Evolutionary conservation across 2,888 invertebrate genomes (phyloP).

Genomic region (Meta bourneti): DNA sequence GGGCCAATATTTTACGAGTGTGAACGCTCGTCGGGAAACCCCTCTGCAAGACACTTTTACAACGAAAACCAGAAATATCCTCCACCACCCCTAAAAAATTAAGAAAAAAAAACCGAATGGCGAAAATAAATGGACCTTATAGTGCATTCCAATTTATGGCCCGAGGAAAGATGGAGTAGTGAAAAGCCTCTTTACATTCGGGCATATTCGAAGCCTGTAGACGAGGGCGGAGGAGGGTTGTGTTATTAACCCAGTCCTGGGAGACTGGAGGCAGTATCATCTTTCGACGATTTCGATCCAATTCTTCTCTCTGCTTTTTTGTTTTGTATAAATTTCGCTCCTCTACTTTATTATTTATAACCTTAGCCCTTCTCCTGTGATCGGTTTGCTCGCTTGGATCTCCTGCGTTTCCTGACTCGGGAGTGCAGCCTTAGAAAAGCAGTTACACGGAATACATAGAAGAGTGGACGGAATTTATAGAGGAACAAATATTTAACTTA

Average conservation of each 20-base stretch:
- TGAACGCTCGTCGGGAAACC: neutral
- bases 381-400: neutral
- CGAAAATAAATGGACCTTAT: constrained; percentile 63
- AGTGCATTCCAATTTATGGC: constrained; percentile 65
- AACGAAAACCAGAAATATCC: constrained; percentile 13
- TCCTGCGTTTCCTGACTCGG: neutral
- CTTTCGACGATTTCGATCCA: constrained; percentile 35
- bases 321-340: neutral
- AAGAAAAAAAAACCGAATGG: constrained; percentile 20
- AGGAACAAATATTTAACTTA: too few species aligned
- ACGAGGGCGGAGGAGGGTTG: neutral
- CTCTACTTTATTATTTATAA: constrained; percentile 36
- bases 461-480: too few species aligned
- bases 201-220: neutral
- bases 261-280: constrained; percentile 18
- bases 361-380: neutral
- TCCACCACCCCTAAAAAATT: constrained; percentile 9
- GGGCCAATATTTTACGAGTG: constrained; percentile 23
- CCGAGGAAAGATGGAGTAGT: constrained; percentile 17
- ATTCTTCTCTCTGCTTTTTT: constrained; percentile 37
- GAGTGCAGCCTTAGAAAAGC: neutral
- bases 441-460: too few species aligned
- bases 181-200: constrained; percentile 41
- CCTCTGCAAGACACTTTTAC: neutral
- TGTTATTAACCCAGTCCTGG: constrained; percentile 49